A percentile compares a stretch with the other conserved stretches of the same genome.
Evolutionary conservation across 2,113 vertebrate species (phyloP).

Genomic region (Aptenodytes forsteri): DNA sequence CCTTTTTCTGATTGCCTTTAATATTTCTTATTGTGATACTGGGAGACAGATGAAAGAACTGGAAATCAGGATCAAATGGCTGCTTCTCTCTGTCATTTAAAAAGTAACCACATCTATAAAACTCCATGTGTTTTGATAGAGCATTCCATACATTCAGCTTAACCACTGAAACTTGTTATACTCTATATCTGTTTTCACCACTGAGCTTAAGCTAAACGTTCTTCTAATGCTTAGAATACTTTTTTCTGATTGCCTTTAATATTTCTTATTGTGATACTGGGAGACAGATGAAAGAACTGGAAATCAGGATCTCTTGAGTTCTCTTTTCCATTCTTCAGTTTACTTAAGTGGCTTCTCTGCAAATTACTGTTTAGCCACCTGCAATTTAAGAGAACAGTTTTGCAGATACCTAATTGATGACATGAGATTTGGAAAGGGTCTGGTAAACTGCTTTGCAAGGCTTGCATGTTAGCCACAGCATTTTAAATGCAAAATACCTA

Average conservation of each 20-base stretch:
- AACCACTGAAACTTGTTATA: background rate
- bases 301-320: background rate
- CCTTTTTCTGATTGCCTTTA: background rate
- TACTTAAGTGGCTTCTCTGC: background rate
- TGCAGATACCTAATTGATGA: background rate
- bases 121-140: slow-evolving; percentile 4
- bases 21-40: background rate
- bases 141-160: background rate
- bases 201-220: background rate
- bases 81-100: background rate
- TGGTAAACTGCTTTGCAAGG: background rate
- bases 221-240: background rate
- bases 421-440: background rate
- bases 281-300: background rate
- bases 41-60: background rate
- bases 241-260: background rate
- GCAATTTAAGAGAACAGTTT: slow-evolving; percentile 1
- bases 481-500: background rate
- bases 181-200: background rate
- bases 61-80: background rate
- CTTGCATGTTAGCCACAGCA: background rate
- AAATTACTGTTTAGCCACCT: background rate
- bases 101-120: background rate
- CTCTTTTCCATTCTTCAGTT: background rate
- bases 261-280: background rate